phyloP scores from a whole-genome alignment of 1,140 invertebrate genomes.

The Onthophagus taurus region DNA sequence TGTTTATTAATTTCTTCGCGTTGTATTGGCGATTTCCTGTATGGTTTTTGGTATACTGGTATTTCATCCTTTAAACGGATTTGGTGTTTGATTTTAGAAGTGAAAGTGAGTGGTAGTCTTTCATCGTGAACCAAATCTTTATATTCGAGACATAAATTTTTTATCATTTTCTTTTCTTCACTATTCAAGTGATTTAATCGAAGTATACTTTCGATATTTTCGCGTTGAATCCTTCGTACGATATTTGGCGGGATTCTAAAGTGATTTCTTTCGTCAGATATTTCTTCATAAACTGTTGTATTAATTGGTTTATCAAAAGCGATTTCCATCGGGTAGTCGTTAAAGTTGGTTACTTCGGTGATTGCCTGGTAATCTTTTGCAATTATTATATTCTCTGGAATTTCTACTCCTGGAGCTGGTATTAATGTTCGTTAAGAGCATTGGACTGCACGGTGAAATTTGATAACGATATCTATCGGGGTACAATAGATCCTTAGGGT shows the following conservation, averaged over 20 bases:
- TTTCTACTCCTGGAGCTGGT: conserved; percentile 7
- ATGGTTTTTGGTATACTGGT: conserved; percentile 16
- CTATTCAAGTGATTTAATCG: conserved; percentile 3
- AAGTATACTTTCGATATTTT: conserved; percentile 2
- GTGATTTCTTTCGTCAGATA: background rate
- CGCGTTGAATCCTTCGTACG: background rate
- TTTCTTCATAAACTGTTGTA: background rate
- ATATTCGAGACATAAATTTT: conserved; percentile 4
- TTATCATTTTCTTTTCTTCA: conserved; percentile 1
- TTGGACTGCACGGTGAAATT: too few relatives aligned
- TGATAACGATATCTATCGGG: too few relatives aligned
- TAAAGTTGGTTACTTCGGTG: conserved; percentile 4
- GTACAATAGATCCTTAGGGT: too few relatives aligned
- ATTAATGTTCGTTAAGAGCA: too few relatives aligned
- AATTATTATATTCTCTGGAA: background rate
- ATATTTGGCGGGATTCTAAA: background rate
- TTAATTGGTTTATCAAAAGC: conserved; percentile 4
- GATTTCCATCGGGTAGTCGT: background rate
- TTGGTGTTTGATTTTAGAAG: conserved; percentile 4
- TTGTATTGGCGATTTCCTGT: conserved; percentile 18
- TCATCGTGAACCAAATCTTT: conserved; percentile 6
- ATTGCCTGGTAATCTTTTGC: conserved; percentile 4
- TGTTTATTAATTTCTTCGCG: conserved; percentile 22
- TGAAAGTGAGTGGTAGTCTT: conserved; percentile 8
- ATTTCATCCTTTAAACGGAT: conserved; percentile 4